phyloP scores from a whole-genome alignment of 2,888 invertebrate genomes.

The Cataglyphis albicans region DNA sequence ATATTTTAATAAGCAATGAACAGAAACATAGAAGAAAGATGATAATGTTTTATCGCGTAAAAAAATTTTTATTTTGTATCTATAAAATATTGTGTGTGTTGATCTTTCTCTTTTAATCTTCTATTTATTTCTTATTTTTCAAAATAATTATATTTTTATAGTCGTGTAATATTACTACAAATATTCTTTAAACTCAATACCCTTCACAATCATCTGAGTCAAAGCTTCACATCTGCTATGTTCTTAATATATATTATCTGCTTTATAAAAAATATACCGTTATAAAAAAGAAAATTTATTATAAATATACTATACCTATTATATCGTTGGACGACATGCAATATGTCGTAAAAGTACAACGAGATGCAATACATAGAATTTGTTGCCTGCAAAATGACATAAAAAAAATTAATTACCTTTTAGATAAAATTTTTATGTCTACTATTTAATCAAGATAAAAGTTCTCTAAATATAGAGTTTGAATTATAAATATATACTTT shows the following conservation, averaged over 20 bases:
- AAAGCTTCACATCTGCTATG: conserved; percentile 90
- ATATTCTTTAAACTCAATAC: conserved; percentile 86
- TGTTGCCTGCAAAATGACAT: conserved; percentile 88
- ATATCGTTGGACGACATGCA: conserved; percentile 86
- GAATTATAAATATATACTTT: too few relatives aligned
- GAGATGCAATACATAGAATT: conserved; percentile 88
- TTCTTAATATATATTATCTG: conserved; percentile 88
- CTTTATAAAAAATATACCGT: conserved; percentile 87
- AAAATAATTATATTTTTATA: conserved; percentile 3
- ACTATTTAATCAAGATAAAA: too few relatives aligned
- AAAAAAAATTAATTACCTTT: not conserved
- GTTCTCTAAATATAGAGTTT: too few relatives aligned
- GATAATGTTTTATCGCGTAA: too few relatives aligned
- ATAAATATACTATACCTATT: conserved; percentile 85
- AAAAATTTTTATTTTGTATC: not conserved
- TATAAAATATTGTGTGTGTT: not conserved
- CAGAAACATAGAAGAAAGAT: not conserved
- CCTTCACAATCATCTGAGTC: conserved; percentile 87
- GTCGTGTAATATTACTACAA: not conserved
- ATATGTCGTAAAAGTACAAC: conserved; percentile 88
- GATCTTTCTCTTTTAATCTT: not conserved
- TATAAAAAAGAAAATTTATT: conserved; percentile 87
- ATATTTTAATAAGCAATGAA: not conserved
- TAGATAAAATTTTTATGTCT: not conserved
- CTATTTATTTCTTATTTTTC: not conserved